A percentile compares a stretch with the other conserved stretches of the same genome.
Conservation (phyloP, 1,140 invertebrate genomes). For the Pantala flavescens region DNA sequence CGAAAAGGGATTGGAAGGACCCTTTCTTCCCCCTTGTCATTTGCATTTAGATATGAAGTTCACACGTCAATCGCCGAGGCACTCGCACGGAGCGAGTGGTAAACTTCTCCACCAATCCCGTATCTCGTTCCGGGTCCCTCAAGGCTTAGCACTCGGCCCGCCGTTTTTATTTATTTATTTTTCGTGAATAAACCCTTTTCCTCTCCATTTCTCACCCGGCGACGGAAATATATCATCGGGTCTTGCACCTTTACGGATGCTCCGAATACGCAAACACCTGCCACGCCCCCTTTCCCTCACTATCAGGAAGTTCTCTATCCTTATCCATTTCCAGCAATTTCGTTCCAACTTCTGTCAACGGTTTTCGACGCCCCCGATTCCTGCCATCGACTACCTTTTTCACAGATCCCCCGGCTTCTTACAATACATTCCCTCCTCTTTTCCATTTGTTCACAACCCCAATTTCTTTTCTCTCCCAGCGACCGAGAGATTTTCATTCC, state of each 20-base stretch:
- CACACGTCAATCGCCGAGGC: not conserved
- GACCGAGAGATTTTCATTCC: not conserved
- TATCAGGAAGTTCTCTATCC: not conserved
- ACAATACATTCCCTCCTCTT: not conserved
- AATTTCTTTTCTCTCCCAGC: not conserved
- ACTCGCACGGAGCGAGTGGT: not conserved
- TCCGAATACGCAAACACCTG: not conserved
- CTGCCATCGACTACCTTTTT: too few species aligned
- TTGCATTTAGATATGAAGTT: conserved; percentile 8
- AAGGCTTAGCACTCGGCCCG: not conserved
- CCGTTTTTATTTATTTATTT: not conserved
- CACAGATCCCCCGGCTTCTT: too few species aligned
- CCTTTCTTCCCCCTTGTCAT: not conserved
- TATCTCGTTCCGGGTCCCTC: not conserved
- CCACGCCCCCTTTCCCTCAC: not conserved
- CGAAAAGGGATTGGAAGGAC: not conserved
- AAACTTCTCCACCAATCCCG: not conserved
- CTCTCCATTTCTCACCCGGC: not conserved
- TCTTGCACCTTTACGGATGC: not conserved
- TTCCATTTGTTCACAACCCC: not conserved
- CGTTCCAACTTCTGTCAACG: not conserved
- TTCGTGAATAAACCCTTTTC: conserved; percentile 2
- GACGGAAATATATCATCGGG: not conserved
- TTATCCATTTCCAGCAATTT: not conserved
- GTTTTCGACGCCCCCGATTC: too few species aligned